Evolutionary conservation across 2,888 invertebrate species (phyloP), one percentile per base, ranked within the genome.

Genomic region (Monochamus alternatus): DNA sequence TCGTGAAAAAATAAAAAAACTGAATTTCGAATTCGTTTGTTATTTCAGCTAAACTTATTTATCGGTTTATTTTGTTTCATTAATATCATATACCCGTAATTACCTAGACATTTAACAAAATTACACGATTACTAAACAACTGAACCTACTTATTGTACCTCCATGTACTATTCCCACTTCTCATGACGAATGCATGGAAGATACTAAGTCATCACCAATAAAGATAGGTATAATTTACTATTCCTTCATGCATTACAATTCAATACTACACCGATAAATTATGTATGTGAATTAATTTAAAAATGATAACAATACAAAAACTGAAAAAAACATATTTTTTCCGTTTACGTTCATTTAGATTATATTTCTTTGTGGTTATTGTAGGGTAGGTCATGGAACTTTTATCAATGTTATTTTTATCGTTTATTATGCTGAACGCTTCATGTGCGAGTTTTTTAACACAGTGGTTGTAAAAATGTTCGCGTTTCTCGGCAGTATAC

Each of bases 311-410:
- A 78, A 80, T 76, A 78, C 72, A 77, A 80, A 78, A 78, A 77
- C 64, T 72, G 68, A 55, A 22, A 55, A 59, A 66, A 74, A 47
- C 64, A 70, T 59, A 76, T 73, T 73, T 78, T 75, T 74, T 75
- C 73, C 63, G 73, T 77, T 79, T 77, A 80, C 77, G 75, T 76
- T 79, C 82, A 82, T 84, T 83, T 84, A 84, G 82, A 83, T 84
- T 83, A 81, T 79, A 81, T 80, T 80, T 80, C 81, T 83, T 84
- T 84, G 83, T 84, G 80, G 81, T 74, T 64, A 69, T 74, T 75
- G 81, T 85, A 80, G 83, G 86, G 85, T 87, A 87, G 88, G 88
- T 88, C 88, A 87, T 84, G 86, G 87, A 87, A 87, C 87, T 86
- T 85, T 87, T 87, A 88, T 88, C 88, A 83, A 83, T 81, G 83